Base-by-base conservation (phyloP, 2,888 invertebrate species). In the Cataglyphis livida region DNA sequence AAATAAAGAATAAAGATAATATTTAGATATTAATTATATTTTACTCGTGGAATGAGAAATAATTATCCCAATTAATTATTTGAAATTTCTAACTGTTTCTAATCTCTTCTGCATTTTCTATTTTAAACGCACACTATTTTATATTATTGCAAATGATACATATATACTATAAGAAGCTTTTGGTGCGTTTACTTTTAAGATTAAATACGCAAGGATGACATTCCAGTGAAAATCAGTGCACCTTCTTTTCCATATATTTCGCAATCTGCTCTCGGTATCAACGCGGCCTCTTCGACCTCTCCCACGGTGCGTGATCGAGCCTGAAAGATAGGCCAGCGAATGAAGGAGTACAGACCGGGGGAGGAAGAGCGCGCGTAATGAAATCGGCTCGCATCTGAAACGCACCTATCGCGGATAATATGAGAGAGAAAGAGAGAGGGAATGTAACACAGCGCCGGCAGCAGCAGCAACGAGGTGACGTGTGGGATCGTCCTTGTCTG, bases 401-500 rank as follows among this genome's bases (percentile, higher is more conserved):
- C 85, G 74, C 73, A 79, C 51, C 44, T 81, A 83, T 76, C 82
- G 81, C 82, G 85, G 85, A 85, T 70, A 38, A 44, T 25, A 38
- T 15, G 32, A 6, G 32, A 82, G 64, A 82, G 83, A 78, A 7
- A n/a, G n/a, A 51, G 51, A 51, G 51, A 51, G 51, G 51, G n/a
- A 51, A 51, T n/a, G 18, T 48, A 48, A 48, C 15, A 15, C 41
- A 41, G 12, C 41, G 12, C 12, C 44, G 48, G 48, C 48, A 18
- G 48, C 76, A 82, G 79, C 84, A 85, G 86, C 82, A 83, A 93
- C 90, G 91, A 90, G 73, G 78, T 92, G 91, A 92, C 94, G 94
- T 94, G 94, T 94, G 94, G 92, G 94, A 94, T 93, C 94, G 94
- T 94, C 94, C 94, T 94, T 94, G 94, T 91, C 90, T 92, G 92